phyloP scores from a whole-genome alignment of 2,113 vertebrate species.

The Cephalopterus ornatus region DNA sequence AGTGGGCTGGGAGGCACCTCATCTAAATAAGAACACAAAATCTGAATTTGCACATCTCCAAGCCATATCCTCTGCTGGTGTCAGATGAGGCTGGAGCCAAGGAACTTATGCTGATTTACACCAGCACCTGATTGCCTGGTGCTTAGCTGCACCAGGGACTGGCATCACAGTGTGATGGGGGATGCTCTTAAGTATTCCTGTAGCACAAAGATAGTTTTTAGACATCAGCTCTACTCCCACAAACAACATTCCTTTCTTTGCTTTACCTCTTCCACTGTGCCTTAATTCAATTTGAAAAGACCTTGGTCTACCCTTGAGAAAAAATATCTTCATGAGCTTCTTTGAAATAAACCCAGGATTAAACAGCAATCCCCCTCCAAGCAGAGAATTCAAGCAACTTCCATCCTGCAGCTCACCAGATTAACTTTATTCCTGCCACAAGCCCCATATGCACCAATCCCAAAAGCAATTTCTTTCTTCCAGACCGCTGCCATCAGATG shows the following conservation, averaged over 20 bases:
- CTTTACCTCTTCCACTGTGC: not conserved
- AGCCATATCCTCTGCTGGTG: not conserved
- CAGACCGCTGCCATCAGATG: not conserved
- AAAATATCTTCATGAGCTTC: not conserved
- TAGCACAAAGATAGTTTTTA: not conserved
- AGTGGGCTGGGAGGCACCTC: not conserved
- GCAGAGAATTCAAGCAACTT: not conserved
- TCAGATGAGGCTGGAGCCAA: not conserved
- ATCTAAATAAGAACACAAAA: not conserved
- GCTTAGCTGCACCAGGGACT: not conserved
- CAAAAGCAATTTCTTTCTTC: not conserved
- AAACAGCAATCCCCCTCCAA: not conserved
- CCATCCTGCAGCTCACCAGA: not conserved
- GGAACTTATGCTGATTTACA: not conserved
- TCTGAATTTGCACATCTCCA: not conserved
- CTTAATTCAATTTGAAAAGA: not conserved
- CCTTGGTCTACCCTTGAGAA: not conserved
- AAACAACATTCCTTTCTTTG: not conserved
- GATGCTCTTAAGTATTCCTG: not conserved
- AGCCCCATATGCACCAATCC: not conserved
- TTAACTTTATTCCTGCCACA: not conserved
- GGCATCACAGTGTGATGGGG: not conserved
- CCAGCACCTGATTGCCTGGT: not conserved
- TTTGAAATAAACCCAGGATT: not conserved
- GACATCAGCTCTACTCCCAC: not conserved